Percentiles rank a stretch among this genome's conserved stretches.
These are phyloP conservation scores for Perizoma flavofasciatum DNA, from an alignment of 2,888 invertebrate genomes.

Conservation along the genomic window DNA sequence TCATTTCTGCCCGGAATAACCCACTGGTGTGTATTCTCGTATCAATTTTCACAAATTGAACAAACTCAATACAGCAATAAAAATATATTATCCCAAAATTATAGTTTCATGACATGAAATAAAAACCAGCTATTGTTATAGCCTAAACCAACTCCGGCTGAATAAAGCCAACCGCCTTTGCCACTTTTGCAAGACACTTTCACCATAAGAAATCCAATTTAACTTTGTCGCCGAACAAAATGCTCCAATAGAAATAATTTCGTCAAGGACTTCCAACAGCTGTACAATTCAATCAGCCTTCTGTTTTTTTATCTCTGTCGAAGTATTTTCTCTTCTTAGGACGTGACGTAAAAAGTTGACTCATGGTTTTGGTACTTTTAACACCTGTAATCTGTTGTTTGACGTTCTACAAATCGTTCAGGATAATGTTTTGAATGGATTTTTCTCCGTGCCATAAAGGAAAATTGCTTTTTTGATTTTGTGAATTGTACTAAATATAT, in stretches of 20 bases:
- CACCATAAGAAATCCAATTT: constrained; percentile 82
- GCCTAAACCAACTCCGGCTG: constrained; percentile 63
- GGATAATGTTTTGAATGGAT: constrained; percentile 16
- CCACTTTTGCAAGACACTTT: constrained; percentile 68
- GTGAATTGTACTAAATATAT: neutral
- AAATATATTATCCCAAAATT: constrained; percentile 46
- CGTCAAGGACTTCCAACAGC: constrained; percentile 76
- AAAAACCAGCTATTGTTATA: constrained; percentile 67
- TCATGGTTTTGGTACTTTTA: constrained; percentile 63
- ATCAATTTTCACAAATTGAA: no score
- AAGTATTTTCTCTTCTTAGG: constrained; percentile 54
- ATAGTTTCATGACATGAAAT: constrained; percentile 43
- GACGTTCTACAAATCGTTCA: constrained; percentile 29
- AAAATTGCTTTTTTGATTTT: constrained; percentile 10
- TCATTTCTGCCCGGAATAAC: no score
- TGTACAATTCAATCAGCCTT: constrained; percentile 80
- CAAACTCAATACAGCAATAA: constrained; percentile 41
- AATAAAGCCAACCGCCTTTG: constrained; percentile 68
- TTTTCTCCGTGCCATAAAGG: constrained; percentile 5
- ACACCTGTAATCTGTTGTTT: constrained; percentile 51
- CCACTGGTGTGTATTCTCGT: no score
- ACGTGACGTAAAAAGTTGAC: constrained; percentile 57
- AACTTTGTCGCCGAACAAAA: constrained; percentile 81
- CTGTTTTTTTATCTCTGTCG: constrained; percentile 61
- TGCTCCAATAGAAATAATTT: constrained; percentile 82